These are phyloP conservation scores for Sciurus vulgaris DNA, from an alignment of 2,797 vertebrate genomes.

Conservation along the genomic window DNA sequence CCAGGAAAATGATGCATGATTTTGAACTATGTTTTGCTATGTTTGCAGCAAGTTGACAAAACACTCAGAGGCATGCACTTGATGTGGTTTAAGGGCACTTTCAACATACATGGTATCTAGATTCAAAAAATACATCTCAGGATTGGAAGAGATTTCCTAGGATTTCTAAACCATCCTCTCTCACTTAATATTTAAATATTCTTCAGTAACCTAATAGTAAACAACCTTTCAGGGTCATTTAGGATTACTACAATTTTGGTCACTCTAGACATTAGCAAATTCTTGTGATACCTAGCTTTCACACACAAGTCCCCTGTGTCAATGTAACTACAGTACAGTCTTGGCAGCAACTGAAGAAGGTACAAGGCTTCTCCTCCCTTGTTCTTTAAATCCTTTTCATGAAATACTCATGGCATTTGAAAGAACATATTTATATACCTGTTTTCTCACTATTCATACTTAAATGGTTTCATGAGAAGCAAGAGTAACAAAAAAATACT, in stretches of 20 bases:
- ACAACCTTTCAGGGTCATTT: slow-evolving; percentile 27
- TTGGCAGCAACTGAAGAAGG: slow-evolving; percentile 5
- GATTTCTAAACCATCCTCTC: not conserved
- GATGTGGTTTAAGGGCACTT: slow-evolving; percentile 37
- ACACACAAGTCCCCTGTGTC: not conserved
- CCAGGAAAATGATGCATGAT: slow-evolving; percentile 41
- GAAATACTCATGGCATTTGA: not conserved
- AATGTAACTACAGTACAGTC: not conserved
- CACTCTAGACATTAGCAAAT: slow-evolving; percentile 49
- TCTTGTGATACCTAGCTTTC: slow-evolving; percentile 20
- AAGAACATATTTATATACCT: not conserved
- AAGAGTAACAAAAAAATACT: slow-evolving; percentile 35
- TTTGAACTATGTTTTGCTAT: slow-evolving; percentile 18
- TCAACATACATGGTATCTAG: slow-evolving; percentile 14
- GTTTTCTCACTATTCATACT: not conserved
- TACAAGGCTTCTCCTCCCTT: slow-evolving; percentile 1
- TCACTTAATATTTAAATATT: not conserved
- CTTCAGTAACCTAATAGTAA: slow-evolving; percentile 45
- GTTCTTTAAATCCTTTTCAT: slow-evolving; percentile 1
- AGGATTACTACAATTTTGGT: no score
- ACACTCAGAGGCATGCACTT: not conserved
- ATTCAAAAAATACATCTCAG: slow-evolving; percentile 38
- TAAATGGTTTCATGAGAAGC: slow-evolving; percentile 20
- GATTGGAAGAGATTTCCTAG: not conserved
- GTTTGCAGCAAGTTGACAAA: not conserved